Evolutionary conservation across 1,140 invertebrate genomes (phyloP).

Genomic region (Calliopsis andreniformis): DNA sequence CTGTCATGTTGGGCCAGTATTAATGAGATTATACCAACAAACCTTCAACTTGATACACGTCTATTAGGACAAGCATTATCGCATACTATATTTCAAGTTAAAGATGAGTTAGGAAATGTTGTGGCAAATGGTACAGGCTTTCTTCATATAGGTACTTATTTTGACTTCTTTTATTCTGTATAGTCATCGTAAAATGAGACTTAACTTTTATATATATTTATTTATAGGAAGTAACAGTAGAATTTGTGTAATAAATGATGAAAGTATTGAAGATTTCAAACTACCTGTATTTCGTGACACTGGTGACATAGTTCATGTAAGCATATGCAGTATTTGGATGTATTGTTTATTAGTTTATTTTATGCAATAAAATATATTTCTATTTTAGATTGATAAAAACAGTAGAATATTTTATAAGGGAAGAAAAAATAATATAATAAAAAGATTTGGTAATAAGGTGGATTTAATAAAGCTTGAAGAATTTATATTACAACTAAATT

Average conservation of each 20-base stretch:
- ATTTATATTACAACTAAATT: slow-evolving; percentile 77
- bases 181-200: slow-evolving; percentile 12
- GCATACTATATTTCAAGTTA: slow-evolving; percentile 84
- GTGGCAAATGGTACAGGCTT: slow-evolving; percentile 80
- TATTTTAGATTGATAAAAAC: slow-evolving; percentile 75
- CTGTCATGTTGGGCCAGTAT: slow-evolving; percentile 91
- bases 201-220: slow-evolving; percentile 47
- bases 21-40: slow-evolving; percentile 80
- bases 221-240: slow-evolving; percentile 83
- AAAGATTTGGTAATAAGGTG: slow-evolving; percentile 88
- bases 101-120: slow-evolving; percentile 66
- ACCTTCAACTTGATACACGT: slow-evolving; percentile 14
- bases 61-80: slow-evolving; percentile 84
- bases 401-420: slow-evolving; percentile 85
- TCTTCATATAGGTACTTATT: slow-evolving; percentile 83
- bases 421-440: slow-evolving; percentile 86
- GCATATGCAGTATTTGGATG: background rate
- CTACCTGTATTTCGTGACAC: slow-evolving; percentile 83
- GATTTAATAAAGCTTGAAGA: slow-evolving; percentile 84
- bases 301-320: slow-evolving; percentile 84
- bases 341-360: slow-evolving; percentile 6
- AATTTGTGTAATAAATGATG: slow-evolving; percentile 84
- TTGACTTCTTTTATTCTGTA: slow-evolving; percentile 20
- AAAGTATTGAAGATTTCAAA: slow-evolving; percentile 74
- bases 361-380: slow-evolving; percentile 19